Evolutionary conservation across 1,140 invertebrate species (phyloP).

Genomic region (Cryptotermes secundus): DNA sequence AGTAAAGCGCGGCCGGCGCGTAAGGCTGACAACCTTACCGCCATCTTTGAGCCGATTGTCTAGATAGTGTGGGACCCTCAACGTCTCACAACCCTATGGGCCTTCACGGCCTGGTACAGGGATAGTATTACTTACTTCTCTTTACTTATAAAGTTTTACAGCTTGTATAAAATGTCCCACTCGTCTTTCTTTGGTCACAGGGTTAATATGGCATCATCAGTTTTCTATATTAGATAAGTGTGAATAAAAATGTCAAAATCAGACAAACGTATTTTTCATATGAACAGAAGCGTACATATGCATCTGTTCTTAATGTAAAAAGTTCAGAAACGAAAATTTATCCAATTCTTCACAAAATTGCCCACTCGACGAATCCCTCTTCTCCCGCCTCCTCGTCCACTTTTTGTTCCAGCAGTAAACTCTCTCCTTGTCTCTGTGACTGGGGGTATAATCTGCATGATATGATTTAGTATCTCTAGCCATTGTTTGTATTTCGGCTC

Average conservation of each 20-base stretch:
- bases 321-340: conserved; percentile 10
- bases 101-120: too few species aligned
- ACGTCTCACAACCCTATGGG: too few species aligned
- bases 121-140: too few species aligned
- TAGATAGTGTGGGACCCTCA: too few species aligned
- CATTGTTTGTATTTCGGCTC: conserved; percentile 28
- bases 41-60: too few species aligned
- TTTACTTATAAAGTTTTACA: too few species aligned
- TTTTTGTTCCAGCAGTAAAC: neutral
- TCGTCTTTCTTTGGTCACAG: too few species aligned
- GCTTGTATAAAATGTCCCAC: too few species aligned
- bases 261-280: neutral
- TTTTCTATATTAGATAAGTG: too few species aligned
- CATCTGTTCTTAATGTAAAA: conserved; percentile 27
- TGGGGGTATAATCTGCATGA: conserved; percentile 28
- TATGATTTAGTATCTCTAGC: conserved; percentile 22
- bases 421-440: neutral
- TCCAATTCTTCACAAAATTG: conserved; percentile 23
- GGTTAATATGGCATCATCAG: neutral
- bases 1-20: too few species aligned
- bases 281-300: neutral
- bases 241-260: conserved; percentile 6
- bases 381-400: neutral
- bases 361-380: neutral
- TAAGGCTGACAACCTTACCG: too few species aligned